These are phyloP conservation scores for Chelonoidis abingdonii DNA, from an alignment of 2,113 vertebrate species.

Conservation along the genomic window DNA sequence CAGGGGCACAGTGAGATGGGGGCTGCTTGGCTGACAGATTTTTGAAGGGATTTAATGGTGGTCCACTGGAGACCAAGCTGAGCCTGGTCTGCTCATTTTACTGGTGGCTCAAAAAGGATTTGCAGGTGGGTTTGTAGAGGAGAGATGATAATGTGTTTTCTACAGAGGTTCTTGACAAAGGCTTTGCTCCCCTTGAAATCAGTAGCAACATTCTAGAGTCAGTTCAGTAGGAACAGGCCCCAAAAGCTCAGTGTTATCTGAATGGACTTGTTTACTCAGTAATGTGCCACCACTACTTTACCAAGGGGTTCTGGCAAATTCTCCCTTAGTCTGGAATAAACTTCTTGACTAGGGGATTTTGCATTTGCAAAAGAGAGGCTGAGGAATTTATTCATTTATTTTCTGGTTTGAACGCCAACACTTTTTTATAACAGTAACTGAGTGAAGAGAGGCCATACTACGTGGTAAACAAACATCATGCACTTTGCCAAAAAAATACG, in stretches of 20 bases:
- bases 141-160: not conserved
- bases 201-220: not conserved
- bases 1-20: not conserved
- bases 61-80: not conserved
- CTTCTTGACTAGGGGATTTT: not conserved
- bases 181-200: not conserved
- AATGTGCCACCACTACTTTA: not conserved
- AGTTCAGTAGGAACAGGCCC: not conserved
- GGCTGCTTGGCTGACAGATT: not conserved
- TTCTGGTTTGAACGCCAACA: not conserved
- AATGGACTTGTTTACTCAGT: not conserved
- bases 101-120: not conserved
- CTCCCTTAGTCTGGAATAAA: not conserved
- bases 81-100: not conserved
- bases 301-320: not conserved
- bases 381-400: not conserved
- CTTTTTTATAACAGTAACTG: not conserved
- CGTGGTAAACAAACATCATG: too few species aligned
- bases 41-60: not conserved
- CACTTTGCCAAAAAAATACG: too few species aligned
- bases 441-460: not conserved
- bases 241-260: not conserved
- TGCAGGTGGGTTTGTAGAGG: not conserved
- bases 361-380: not conserved
- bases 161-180: not conserved